Conservation (phyloP, 1,140 invertebrate species). For the Dermatophagoides farinae region DNA sequence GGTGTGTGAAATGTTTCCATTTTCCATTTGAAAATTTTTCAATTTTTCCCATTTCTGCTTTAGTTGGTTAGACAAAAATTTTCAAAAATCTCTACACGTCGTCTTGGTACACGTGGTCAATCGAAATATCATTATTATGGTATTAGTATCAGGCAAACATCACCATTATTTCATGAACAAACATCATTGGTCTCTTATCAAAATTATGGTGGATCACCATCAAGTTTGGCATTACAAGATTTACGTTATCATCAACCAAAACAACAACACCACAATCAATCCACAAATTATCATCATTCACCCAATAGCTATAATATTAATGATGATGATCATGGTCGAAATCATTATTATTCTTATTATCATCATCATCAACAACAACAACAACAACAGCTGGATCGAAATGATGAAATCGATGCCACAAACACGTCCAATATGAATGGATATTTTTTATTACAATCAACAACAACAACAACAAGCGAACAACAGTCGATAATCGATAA, state of each 20-base stretch:
- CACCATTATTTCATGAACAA: neutral
- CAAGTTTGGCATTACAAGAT: neutral
- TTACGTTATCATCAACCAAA: neutral
- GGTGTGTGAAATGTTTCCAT: neutral
- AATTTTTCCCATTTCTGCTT: conserved; percentile 14
- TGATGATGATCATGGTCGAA: neutral
- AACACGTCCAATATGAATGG: too few relatives aligned
- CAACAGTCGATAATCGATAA: too few relatives aligned
- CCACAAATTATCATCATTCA: neutral
- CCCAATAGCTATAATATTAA: neutral
- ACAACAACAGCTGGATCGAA: too few relatives aligned
- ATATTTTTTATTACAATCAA: too few relatives aligned
- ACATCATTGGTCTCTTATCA: neutral
- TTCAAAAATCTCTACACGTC: conserved; percentile 32
- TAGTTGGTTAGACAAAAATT: conserved; percentile 36
- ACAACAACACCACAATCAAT: neutral
- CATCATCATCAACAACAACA: too few relatives aligned
- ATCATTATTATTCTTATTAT: too few relatives aligned
- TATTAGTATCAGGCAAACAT: conserved; percentile 5
- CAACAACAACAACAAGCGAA: too few relatives aligned
- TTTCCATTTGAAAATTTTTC: neutral
- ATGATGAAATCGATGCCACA: too few relatives aligned
- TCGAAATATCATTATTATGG: conserved; percentile 27
- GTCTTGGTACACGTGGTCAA: conserved; percentile 35
- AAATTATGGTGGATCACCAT: neutral